Evolutionary conservation across 2,888 invertebrate species (phyloP), one percentile per base, ranked within the genome.

Genomic region (Phalera bucephala): DNA sequence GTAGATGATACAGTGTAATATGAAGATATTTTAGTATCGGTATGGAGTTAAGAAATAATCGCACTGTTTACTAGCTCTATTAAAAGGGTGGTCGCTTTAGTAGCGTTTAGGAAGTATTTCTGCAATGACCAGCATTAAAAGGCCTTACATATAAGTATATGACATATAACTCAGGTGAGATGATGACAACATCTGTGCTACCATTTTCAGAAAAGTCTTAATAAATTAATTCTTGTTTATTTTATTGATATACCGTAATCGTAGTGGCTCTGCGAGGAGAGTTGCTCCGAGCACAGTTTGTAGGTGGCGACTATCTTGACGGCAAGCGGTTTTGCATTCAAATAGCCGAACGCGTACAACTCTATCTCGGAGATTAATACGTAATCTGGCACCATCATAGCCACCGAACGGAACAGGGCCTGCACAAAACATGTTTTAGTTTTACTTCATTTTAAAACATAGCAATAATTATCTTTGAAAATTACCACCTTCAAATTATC

Each of bases 311-410:
- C 97, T 62, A 99, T 98, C 88, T 99, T 99, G 11, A 97, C 93
- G 0, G 98, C 95, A 21, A 98, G 79, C 0, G 95, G 95, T 55
- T 96, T 93, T 0, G 98, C 97, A 60, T 94, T 94, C 36, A 97
- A 91, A 73, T 98, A 98, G 1, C 98, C 98, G 71, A 94, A 96
- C 0, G 98, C 97, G 68, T 98, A 98, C 26, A 99, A 82, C 35
- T 96, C 96, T 44, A 98, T 98, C 88, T 98, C 98, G 0, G 97
- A 96, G 65, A 99, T 98, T 30, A 98, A 82, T 11, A 96, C 97
- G 72, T 98, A 98, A 80, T 99, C 98, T 0, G 98, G 98, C 10
- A 98, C 97, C 97, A 98, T 98, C 98, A 98, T 98, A 7, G 98
- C 97, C 22, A 98, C 98, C 0, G 98, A 96, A 45, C 97, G 92